Evolutionary conservation across 1,140 invertebrate genomes (phyloP).

Genomic region (Zaprionus gabonicus): DNA sequence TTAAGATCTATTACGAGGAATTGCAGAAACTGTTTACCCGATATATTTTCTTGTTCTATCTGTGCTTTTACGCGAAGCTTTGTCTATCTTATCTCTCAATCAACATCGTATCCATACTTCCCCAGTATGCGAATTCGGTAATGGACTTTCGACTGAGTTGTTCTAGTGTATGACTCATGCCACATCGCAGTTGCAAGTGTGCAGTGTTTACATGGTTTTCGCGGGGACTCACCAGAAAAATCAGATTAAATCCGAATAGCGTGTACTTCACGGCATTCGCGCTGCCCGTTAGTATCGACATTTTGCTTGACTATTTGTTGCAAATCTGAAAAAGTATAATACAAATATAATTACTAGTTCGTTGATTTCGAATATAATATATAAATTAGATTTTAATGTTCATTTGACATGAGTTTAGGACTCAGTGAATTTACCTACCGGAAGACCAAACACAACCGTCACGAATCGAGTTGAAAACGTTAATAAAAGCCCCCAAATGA

Average conservation of each 20-base stretch:
- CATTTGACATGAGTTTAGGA: not conserved
- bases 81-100: constrained; percentile 18
- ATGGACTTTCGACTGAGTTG: constrained; percentile 6
- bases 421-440: not conserved
- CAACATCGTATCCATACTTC: not conserved
- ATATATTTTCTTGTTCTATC: not conserved
- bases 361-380: not conserved
- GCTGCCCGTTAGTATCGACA: constrained; percentile 84
- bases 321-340: constrained; percentile 19
- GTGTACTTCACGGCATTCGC: constrained; percentile 87
- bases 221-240: constrained; percentile 88
- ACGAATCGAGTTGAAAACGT: constrained; percentile 42
- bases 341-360: not conserved
- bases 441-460: constrained; percentile 38
- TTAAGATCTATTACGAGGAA: not conserved
- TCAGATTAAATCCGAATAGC: constrained; percentile 88
- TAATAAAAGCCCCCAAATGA: constrained; percentile 42
- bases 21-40: not conserved
- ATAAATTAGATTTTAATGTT: not conserved
- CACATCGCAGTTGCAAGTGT: not conserved
- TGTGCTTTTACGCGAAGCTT: constrained; percentile 1
- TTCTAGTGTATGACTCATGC: constrained; percentile 1
- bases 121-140: not conserved
- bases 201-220: not conserved
- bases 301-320: constrained; percentile 40